Percentiles rank a stretch among this genome's conserved stretches.
phyloP scores from a whole-genome alignment of 2,797 vertebrate species.

The Silurus lanzhouensis region DNA sequence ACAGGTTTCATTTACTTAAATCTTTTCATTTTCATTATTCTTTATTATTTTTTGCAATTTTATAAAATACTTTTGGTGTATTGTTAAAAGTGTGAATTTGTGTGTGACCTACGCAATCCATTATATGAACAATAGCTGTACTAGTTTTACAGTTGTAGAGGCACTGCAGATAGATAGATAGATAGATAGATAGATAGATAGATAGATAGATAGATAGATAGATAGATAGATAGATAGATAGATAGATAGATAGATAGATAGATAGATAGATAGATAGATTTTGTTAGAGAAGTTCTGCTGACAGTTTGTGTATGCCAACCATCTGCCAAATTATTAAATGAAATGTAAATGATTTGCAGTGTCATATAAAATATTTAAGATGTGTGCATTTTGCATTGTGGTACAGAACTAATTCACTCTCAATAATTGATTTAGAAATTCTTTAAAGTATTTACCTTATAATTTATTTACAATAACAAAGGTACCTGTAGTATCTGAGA shows the following conservation, averaged over 20 bases:
- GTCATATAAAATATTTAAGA: background rate
- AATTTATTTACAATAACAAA: background rate
- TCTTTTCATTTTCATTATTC: background rate
- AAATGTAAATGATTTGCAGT: background rate
- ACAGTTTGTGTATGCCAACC: too few species aligned
- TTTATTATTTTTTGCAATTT: background rate
- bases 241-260: too few species aligned
- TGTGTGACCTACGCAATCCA: background rate
- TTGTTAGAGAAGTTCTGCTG: too few species aligned
- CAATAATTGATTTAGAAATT: too few species aligned
- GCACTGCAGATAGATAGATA: background rate
- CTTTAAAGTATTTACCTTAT: too few species aligned
- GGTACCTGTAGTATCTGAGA: background rate
- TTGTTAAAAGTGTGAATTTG: background rate
- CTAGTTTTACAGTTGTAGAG: background rate
- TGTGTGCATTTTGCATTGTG: background rate
- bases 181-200: too few species aligned
- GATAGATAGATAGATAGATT: too few species aligned
- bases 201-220: too few species aligned
- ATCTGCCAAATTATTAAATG: too few species aligned
- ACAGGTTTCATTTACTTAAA: too few species aligned
- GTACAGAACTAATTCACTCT: background rate
- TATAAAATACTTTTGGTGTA: background rate
- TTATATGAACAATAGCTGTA: background rate
- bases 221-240: too few species aligned